These are phyloP conservation scores for Spea hammondii DNA, from an alignment of 2,797 vertebrate species.

Conservation along the genomic window DNA sequence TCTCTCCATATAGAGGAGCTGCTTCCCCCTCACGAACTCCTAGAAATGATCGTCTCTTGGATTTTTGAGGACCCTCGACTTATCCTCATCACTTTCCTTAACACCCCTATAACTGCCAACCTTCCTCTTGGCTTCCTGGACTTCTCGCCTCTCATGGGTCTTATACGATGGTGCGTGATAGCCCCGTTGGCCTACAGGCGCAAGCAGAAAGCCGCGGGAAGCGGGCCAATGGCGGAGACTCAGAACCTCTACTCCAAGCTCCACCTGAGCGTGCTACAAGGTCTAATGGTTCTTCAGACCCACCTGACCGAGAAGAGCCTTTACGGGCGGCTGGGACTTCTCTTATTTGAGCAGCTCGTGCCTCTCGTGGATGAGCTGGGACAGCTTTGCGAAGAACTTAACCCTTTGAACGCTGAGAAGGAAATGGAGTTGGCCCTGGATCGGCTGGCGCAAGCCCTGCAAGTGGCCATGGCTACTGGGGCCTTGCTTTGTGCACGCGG, in stretches of 20 bases:
- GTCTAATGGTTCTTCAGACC: slow-evolving; percentile 82
- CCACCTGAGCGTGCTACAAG: slow-evolving; percentile 91
- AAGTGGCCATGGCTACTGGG: slow-evolving; percentile 91
- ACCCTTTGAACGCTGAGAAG: slow-evolving; percentile 74
- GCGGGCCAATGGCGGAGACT: slow-evolving; percentile 67
- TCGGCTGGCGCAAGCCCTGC: slow-evolving; percentile 89
- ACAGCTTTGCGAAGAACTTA: slow-evolving; percentile 81
- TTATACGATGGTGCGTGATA: slow-evolving; percentile 92
- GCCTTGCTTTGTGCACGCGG: slow-evolving; percentile 91
- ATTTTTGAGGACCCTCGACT: slow-evolving; percentile 89
- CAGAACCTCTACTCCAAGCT: slow-evolving; percentile 84
- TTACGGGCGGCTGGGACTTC: slow-evolving; percentile 83
- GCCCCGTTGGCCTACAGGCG: slow-evolving; percentile 82
- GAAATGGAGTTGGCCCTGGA: slow-evolving; percentile 88
- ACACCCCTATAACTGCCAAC: slow-evolving; percentile 83
- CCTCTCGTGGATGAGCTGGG: slow-evolving; percentile 84
- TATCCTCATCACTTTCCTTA: slow-evolving; percentile 89
- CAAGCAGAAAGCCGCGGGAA: slow-evolving; percentile 72
- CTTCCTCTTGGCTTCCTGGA: slow-evolving; percentile 86
- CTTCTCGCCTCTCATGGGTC: slow-evolving; percentile 85
- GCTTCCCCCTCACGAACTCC: slow-evolving; percentile 85
- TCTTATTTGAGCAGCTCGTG: slow-evolving; percentile 87
- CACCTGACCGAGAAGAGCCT: slow-evolving; percentile 91
- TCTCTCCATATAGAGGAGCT: slow-evolving; percentile 78
- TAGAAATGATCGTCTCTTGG: slow-evolving; percentile 92